Evolutionary conservation across 2,113 vertebrate genomes (phyloP), one percentile per base, ranked within the genome.

Genomic region (Calyptomena viridis): DNA sequence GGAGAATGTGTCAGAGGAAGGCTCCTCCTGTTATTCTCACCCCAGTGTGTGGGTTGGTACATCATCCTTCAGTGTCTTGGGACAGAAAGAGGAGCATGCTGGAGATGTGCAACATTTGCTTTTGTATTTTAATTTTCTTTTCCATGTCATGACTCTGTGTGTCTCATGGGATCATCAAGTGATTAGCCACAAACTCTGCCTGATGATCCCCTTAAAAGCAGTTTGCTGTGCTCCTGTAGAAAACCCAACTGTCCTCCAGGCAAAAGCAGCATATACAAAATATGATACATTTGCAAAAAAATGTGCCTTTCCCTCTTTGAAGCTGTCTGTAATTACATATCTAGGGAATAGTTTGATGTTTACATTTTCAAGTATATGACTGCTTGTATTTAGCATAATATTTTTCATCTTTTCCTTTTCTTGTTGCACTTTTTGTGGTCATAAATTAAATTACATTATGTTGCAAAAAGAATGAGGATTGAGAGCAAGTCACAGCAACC

Each of bases 281-380:
- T 87, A 68, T 0, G 60, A 89, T 76, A 47, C 56, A 77, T 90
- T 95, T 94, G 80, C 79, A 90, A 81, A 93, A 94, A 90, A 90
- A 74, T 69, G 83, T 68, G 88, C 73, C 77, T 94, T 90, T 66
- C 40, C 20, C 23, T 93, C 93, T 97, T 96, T 97, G 96, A 97
- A 96, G 92, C 64, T 92, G 76, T 68, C 80, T 92, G 53, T 96
- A 97, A 96, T 97, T 96, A 95, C 69, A 20, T 78, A 90, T 68
- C 93, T 73, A 90, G 95, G 95, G 95, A 97, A 93, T 89, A 92
- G 93, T 90, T 89, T 92, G 69, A 94, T 95, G 85, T 96, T 96
- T 93, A 95, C 92, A 92, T 95, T 96, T 96, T 69, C 83, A 92
- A 94, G 30, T 84, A 49, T 87, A 81, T 4, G 58, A 31, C 56